Percentiles rank a stretch among this genome's conserved stretches.
phyloP scores from a whole-genome alignment of 1,140 invertebrate genomes.

The Eupeodes corollae region DNA sequence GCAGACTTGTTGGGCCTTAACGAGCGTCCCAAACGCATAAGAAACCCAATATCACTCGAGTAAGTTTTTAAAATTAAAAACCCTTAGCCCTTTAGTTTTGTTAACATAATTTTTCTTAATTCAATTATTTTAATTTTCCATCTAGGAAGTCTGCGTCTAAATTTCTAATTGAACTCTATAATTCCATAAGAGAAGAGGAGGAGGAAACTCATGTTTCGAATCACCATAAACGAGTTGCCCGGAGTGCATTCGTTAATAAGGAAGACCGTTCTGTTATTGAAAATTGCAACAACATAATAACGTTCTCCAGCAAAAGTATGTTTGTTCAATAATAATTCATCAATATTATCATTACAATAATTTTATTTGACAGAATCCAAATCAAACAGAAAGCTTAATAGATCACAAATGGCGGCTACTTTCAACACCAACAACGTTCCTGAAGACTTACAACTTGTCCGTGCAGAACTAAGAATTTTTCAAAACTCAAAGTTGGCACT shows the following conservation, averaged over 20 bases:
- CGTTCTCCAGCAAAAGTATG: slow-evolving; percentile 17
- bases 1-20: slow-evolving; percentile 22
- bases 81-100: no score
- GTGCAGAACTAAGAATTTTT: slow-evolving; percentile 24
- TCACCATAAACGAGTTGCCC: slow-evolving; percentile 18
- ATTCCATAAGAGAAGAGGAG: slow-evolving; percentile 25
- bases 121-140: neutral
- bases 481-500: slow-evolving; percentile 10
- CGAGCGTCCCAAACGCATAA: slow-evolving; percentile 13
- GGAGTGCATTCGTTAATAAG: slow-evolving; percentile 25
- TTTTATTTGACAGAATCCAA: neutral
- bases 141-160: slow-evolving; percentile 24
- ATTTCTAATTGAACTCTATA: slow-evolving; percentile 31
- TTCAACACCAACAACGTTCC: slow-evolving; percentile 32
- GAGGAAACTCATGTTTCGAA: slow-evolving; percentile 19
- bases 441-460: slow-evolving; percentile 15
- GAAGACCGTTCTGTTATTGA: slow-evolving; percentile 27
- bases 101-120: no score
- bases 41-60: slow-evolving; percentile 3
- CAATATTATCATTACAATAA: neutral
- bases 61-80: no score
- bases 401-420: slow-evolving; percentile 1
- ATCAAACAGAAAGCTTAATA: neutral
- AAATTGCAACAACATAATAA: slow-evolving; percentile 29
- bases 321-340: neutral